Evolutionary conservation across 2,113 vertebrate genomes (phyloP), one percentile per base, ranked within the genome.

Genomic region (Neodontobutis hainanensis): DNA sequence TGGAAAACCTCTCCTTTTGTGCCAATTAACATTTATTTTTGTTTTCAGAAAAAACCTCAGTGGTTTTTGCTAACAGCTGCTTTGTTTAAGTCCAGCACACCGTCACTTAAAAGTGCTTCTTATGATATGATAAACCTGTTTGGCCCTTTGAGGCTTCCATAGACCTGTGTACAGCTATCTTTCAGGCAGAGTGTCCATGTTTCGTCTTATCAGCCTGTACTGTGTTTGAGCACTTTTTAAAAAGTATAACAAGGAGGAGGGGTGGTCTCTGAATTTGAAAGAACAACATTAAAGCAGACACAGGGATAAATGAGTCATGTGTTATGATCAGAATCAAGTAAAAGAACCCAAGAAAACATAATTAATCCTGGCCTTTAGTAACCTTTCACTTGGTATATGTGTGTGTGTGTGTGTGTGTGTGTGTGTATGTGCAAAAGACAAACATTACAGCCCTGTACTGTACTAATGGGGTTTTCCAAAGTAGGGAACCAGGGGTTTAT

Each of bases 21-120:
- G 68, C 68, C 73, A 68, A 43, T 72, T 71, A 58, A 57, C 52
- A 57, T 81, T 72, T 11, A 67, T n/a, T 2, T n/a, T 64, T 27
- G 5, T 43, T 86, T 80, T 73, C 75, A 68, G 74, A 68, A 81
- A 84, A 79, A 63, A 56, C 43, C 77, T 34, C 58, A 84, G 65
- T 42, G 48, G 53, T 76, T 70, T 72, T 77, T 71, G 65, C 71
- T 38, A 88, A 80, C 90, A 91, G 87, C 87, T 90, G 89, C 58
- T 15, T 38, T 51, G 5, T 78, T 76, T 89, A 69, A 75, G 60
- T 46, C 53, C 73, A 71, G 63, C 84, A 86, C 72, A 83, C 64
- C 64, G 75, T 87, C 77, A 69, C 71, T 80, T 64, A 62, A 43
- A 65, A 19, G 53, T 70, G 66, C 67, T 71, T 36, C 34, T 60